Base-by-base conservation (phyloP, 2,888 invertebrate genomes). In the Amitus sp. region DNA sequence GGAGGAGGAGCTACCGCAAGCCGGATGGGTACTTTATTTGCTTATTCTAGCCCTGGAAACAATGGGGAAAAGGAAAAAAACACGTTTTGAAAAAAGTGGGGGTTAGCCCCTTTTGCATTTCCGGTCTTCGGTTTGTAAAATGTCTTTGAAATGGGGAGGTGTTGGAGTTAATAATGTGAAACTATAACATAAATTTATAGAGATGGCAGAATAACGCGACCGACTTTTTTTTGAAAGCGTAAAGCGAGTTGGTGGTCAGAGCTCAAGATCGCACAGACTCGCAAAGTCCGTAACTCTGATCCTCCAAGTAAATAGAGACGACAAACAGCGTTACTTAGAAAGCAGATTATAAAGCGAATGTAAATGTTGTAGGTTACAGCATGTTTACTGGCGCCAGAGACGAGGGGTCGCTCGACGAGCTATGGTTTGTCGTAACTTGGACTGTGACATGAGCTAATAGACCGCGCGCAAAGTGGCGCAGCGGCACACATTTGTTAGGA, bases 391-490 rank as follows among this genome's bases (percentile, higher is more conserved):
- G 45, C 58, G 43, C 47, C 47, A 47, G 20, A 30, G 52, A 53
- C 62, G 57, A 62, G 57, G 57, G 57, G 47, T 57, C 28, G 45
- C 50, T 58, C 17, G 30, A 49, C n/a, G n/a, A 33, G 49, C 52
- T 51, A 59, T 39, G 34, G 52, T 51, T 55, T 23, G 55, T 43
- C 47, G 55, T 55, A 56, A 52, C 46, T 63, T 18, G 63, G 49
- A 63, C 56, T 59, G 50, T 63, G 53, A 55, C 58, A 45, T 55
- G 48, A 37, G 56, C 59, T 63, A 63, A 63, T 63, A 63, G 59
- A 47, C 45, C 45, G 20, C 39, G 17, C 39, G 17, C 39, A 39
- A 34, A 34, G 39, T 39, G 17, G n/a, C n/a, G n/a, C n/a, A n/a
- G n/a, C n/a, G n/a, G n/a, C n/a, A n/a, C n/a, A n/a, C n/a, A n/a